Evolutionary conservation across 1,140 invertebrate genomes (phyloP), one percentile per base, ranked within the genome.

Genomic region (Trialeurodes vaporariorum): DNA sequence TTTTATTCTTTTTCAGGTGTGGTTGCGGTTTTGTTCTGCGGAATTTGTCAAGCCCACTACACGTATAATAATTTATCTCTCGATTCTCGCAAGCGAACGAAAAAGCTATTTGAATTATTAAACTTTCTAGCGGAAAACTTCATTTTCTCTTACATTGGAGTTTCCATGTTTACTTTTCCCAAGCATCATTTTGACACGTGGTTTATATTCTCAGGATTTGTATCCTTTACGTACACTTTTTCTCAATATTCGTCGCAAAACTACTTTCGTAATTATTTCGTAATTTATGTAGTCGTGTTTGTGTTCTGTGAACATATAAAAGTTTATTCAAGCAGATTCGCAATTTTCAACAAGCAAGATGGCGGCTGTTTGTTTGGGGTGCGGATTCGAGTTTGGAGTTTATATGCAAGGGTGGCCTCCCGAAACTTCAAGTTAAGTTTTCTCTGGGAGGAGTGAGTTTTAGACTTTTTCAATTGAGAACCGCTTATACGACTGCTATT

Each of bases 101-200:
- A 98, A 78, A 88, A 96, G 76, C 82, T 98, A 61, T 98, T 98
- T 81, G 94, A 97, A 76, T 80, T 98, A 69, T 82, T 98, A 61
- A 98, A 97, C 79, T 99, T 99, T 80, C 81, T 98, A 67, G 92
- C 94, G 0, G 96, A 99, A 78, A 98, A 98, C 81, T 99, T 99
- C 80, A 98, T 98, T 72, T 99, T 99, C 79, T 92, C 92, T 25
- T 98, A 98, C 80, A 98, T 99, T 76, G 97, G 97, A 22, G 96
- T 99, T 0, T 96, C 94, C 2, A 95, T 98, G 88, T 98, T 98
- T 76, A 98, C 96, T 0, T 97, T 97, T 77, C 92, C 93, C 17
- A 94, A 94, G 72, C 94, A 97, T 77, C 88, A 90, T 75, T 98
- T 97, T 80, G 90, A 96, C 79, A 84, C 87, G 27, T 86, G 88